Conservation (phyloP, 2,113 vertebrate genomes). For the Rissa tridactyla region DNA sequence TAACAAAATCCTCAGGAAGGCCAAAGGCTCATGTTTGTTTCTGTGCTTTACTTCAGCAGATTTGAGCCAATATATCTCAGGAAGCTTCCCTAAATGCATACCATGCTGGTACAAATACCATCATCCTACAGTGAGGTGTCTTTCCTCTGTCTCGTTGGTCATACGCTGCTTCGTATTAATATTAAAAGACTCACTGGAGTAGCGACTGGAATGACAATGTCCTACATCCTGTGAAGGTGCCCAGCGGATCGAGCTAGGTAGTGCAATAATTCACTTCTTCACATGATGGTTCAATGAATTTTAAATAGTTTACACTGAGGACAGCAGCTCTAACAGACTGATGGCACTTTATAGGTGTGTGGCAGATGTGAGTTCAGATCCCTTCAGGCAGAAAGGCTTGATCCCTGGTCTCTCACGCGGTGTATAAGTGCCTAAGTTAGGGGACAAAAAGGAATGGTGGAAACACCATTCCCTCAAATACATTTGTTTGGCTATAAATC, state of each 20-base stretch:
- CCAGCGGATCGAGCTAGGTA: not conserved
- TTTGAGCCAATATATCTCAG: not conserved
- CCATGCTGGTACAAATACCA: not conserved
- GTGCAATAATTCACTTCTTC: conserved; percentile 21
- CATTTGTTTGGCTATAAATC: not conserved
- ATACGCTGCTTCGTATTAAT: not conserved
- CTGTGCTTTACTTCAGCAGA: not conserved
- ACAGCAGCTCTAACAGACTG: not conserved
- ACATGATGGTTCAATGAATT: conserved; percentile 33
- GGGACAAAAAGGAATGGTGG: not conserved
- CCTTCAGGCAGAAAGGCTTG: conserved; percentile 24
- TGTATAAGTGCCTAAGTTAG: not conserved
- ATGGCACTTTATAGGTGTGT: not conserved
- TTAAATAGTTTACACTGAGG: not conserved
- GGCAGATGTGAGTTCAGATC: conserved; percentile 15
- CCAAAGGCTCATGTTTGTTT: not conserved
- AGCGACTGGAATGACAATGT: not conserved
- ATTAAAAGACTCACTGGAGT: not conserved
- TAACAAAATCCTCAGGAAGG: not conserved
- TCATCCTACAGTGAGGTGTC: not conserved
- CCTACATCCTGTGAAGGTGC: not conserved
- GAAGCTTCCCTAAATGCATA: not conserved
- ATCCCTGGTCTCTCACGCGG: not conserved
- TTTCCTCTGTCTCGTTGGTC: not conserved
- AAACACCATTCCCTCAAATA: not conserved